These are phyloP conservation scores for Tangara arthus DNA, from an alignment of 2,797 vertebrate species.

Conservation along the genomic window DNA sequence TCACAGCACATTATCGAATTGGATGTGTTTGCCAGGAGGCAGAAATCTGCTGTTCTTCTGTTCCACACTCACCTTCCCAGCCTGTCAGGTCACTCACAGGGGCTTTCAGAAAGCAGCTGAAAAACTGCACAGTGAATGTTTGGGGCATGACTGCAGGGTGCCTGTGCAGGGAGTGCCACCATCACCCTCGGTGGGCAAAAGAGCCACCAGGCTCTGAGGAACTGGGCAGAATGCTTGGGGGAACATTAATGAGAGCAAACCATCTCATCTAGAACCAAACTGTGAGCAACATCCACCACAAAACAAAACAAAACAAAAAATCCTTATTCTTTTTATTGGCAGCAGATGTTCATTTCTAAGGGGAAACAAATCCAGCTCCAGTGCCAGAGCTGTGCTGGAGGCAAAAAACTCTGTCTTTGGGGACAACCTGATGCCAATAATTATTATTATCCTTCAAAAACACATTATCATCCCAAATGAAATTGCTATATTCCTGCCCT, in stretches of 20 bases:
- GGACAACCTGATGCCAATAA: neutral
- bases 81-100: neutral
- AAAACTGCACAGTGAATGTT: fast-evolving
- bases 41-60: neutral
- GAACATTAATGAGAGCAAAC: neutral
- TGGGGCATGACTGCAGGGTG: fast-evolving
- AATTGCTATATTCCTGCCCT: neutral
- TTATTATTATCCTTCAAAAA: neutral
- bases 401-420: neutral
- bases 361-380: neutral
- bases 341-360: neutral
- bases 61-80: neutral
- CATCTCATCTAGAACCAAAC: neutral
- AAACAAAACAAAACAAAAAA: neutral
- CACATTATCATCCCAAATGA: neutral
- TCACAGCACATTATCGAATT: neutral
- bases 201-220: neutral
- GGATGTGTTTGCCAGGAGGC: neutral
- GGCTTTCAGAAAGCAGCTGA: neutral
- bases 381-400: neutral
- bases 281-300: neutral
- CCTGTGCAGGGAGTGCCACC: neutral
- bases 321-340: neutral
- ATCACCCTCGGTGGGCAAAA: fast-evolving
- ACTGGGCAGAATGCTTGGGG: neutral